These are phyloP conservation scores for Agonum fuliginosum DNA, from an alignment of 2,888 invertebrate species.

Conservation along the genomic window DNA sequence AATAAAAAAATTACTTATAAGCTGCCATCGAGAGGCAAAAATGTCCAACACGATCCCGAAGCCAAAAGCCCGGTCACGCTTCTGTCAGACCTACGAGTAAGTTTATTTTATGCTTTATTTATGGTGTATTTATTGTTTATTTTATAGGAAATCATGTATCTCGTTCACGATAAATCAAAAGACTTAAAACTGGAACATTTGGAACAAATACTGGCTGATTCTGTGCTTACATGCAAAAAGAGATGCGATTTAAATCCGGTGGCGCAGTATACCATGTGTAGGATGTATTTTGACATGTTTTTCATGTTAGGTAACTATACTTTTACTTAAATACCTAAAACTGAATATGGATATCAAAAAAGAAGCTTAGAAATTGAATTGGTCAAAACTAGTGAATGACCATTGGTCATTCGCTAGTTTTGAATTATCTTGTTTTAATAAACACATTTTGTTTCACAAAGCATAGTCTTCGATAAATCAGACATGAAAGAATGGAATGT, in stretches of 20 bases:
- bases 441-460: too few relatives aligned
- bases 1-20: constrained; percentile 40
- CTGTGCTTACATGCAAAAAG: constrained; percentile 5
- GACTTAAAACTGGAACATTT: constrained; percentile 13
- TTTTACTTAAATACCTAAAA: too few relatives aligned
- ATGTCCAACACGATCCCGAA: constrained; percentile 65
- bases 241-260: constrained; percentile 49
- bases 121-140: background rate
- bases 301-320: constrained; percentile 67
- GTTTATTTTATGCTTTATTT: constrained; percentile 8
- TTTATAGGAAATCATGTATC: constrained; percentile 38
- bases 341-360: too few relatives aligned
- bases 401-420: too few relatives aligned
- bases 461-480: too few relatives aligned
- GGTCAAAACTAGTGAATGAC: too few relatives aligned
- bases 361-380: too few relatives aligned
- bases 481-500: too few relatives aligned
- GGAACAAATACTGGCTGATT: background rate
- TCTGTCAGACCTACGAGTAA: constrained; percentile 67
- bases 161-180: background rate
- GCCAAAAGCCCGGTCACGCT: constrained; percentile 66
- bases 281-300: constrained; percentile 66
- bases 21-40: constrained; percentile 65
- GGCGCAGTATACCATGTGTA: constrained; percentile 63
- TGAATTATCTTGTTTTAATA: too few relatives aligned